phyloP scores from a whole-genome alignment of 2,113 vertebrate genomes.

The Semicossyphus pulcher region DNA sequence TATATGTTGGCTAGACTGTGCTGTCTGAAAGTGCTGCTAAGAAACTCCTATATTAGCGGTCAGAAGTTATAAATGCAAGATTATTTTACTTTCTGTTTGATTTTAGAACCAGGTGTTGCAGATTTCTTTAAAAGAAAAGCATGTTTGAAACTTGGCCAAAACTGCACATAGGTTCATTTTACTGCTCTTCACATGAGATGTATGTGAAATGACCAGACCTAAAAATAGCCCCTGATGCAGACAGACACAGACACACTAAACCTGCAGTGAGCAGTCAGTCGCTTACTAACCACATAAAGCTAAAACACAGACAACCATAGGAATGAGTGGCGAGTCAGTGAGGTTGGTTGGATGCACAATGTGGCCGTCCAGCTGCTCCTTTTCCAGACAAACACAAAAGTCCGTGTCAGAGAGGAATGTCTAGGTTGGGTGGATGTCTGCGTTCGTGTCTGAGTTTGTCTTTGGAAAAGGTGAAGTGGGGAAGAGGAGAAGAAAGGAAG shows the following conservation, averaged over 20 bases:
- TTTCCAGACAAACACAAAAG: conserved; percentile 67
- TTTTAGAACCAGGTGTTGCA: conserved; percentile 9
- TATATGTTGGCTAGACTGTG: conserved; percentile 31
- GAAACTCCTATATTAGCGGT: conserved; percentile 26
- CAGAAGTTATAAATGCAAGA: conserved; percentile 42
- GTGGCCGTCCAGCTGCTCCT: conserved; percentile 63
- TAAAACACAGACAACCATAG: conserved; percentile 68
- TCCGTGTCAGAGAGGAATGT: conserved; percentile 70
- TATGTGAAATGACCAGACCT: neutral
- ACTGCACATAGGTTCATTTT: neutral
- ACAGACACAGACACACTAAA: conserved; percentile 38
- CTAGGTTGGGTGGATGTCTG: conserved; percentile 51
- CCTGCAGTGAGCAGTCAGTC: conserved; percentile 33
- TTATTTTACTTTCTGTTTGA: conserved; percentile 11
- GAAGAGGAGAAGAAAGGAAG: conserved; percentile 14
- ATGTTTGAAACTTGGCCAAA: neutral
- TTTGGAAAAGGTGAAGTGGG: conserved; percentile 16
- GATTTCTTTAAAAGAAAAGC: neutral
- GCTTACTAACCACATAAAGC: conserved; percentile 48
- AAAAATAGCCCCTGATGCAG: neutral
- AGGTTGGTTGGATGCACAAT: conserved; percentile 60
- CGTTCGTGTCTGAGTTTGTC: conserved; percentile 58
- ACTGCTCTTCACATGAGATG: neutral
- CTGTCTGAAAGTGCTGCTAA: conserved; percentile 21
- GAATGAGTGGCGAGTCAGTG: conserved; percentile 50